phyloP scores from a whole-genome alignment of 2,113 vertebrate genomes.

The Ovibos moschatus region DNA sequence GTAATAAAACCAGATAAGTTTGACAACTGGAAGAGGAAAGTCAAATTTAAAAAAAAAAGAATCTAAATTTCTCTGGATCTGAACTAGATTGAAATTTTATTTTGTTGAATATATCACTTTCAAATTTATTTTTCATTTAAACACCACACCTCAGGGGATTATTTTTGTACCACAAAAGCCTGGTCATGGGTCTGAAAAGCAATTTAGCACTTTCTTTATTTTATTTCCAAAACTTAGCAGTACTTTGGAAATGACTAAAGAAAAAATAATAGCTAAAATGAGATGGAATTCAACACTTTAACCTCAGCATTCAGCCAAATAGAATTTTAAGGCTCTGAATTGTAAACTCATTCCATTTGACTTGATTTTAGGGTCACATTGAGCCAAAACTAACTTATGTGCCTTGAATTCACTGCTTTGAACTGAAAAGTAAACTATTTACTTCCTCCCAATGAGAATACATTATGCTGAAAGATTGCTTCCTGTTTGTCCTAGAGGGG shows the following conservation, averaged over 20 bases:
- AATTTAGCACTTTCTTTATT: conserved; percentile 24
- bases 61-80: background rate
- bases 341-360: conserved; percentile 51
- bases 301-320: background rate
- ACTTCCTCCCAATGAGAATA: background rate
- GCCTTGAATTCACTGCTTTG: conserved; percentile 39
- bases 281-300: conserved; percentile 12
- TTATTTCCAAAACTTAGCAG: background rate
- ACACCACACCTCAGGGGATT: background rate
- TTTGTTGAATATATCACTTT: background rate
- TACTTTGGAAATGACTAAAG: conserved; percentile 13
- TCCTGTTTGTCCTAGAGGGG: conserved; percentile 46
- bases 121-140: conserved; percentile 37
- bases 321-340: conserved; percentile 41
- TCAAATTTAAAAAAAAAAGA: background rate
- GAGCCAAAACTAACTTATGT: conserved; percentile 40
- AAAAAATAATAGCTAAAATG: background rate
- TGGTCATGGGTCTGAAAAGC: conserved; percentile 5
- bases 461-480: conserved; percentile 33
- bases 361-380: conserved; percentile 55
- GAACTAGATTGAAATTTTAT: background rate
- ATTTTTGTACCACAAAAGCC: background rate
- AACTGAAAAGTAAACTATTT: conserved; percentile 55
- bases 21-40: background rate
- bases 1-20: background rate